A percentile compares a stretch with the other conserved stretches of the same genome.
phyloP scores from a whole-genome alignment of 2,888 invertebrate species.

The Drosophila rubida region DNA sequence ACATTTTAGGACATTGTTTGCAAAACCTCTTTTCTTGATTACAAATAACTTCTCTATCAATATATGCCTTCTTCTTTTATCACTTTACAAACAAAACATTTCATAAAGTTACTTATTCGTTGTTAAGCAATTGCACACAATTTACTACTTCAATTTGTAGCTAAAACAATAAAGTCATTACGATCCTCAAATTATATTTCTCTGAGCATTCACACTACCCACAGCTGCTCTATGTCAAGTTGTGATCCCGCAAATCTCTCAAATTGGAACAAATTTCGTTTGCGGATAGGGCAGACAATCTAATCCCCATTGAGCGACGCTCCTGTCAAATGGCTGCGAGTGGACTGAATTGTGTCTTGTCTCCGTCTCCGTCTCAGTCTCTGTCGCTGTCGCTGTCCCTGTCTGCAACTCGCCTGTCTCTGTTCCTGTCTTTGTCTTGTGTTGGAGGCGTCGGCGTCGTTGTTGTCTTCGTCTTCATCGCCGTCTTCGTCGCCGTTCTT shows the following conservation, averaged over 20 bases:
- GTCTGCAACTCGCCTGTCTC: neutral
- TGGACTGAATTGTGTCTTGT: slow-evolving; percentile 11
- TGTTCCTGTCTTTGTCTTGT: slow-evolving; percentile 15
- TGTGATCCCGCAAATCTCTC: neutral
- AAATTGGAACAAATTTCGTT: too few species aligned
- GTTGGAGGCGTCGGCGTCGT: slow-evolving; percentile 42
- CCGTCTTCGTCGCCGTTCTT: neutral
- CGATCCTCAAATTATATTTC: too few species aligned
- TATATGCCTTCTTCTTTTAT: too few species aligned
- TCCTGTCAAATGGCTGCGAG: slow-evolving; percentile 16
- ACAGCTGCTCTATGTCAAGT: neutral
- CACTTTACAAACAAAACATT: too few species aligned
- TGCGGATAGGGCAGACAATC: neutral
- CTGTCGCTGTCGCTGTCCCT: neutral
- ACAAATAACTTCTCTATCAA: too few species aligned
- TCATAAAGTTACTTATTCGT: too few species aligned
- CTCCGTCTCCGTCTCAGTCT: neutral
- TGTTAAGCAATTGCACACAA: too few species aligned
- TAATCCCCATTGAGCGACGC: slow-evolving; percentile 41
- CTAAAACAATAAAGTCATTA: too few species aligned
- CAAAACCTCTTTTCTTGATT: too few species aligned
- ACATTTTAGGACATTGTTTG: too few species aligned
- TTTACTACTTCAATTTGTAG: too few species aligned
- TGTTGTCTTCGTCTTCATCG: slow-evolving; percentile 1
- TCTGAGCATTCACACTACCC: neutral